phyloP scores from a whole-genome alignment of 2,797 vertebrate species.

The Taenioides sp. region DNA sequence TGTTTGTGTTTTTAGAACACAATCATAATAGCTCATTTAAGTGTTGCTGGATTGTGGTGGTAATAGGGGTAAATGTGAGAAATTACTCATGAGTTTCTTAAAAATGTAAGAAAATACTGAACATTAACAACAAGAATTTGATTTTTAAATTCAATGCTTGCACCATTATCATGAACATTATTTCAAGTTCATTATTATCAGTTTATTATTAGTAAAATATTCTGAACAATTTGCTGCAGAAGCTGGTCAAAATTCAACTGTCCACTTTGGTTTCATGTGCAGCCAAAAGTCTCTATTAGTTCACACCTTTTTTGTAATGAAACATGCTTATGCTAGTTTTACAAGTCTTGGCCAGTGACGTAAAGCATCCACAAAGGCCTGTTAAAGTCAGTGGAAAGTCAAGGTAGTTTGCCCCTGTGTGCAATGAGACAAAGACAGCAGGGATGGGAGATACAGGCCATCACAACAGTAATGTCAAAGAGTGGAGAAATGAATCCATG shows the following conservation, averaged over 20 bases:
- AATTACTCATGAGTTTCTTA: too few species aligned
- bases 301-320: constrained; percentile 69
- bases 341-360: constrained; percentile 61
- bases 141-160: not conserved
- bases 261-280: constrained; percentile 43
- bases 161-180: not conserved
- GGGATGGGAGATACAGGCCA: constrained; percentile 65
- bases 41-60: too few species aligned
- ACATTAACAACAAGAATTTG: not conserved
- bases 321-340: constrained; percentile 73
- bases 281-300: constrained; percentile 59
- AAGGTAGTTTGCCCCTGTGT: constrained; percentile 59
- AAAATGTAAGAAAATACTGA: not conserved
- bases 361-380: constrained; percentile 64
- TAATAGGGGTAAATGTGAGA: too few species aligned
- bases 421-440: constrained; percentile 68
- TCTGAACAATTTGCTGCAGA: constrained; percentile 37
- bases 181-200: not conserved
- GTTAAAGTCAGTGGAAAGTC: constrained; percentile 75
- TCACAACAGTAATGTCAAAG: constrained; percentile 61
- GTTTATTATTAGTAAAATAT: too few species aligned
- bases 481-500: constrained; percentile 74
- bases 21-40: too few species aligned
- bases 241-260: constrained; percentile 48
- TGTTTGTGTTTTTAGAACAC: too few species aligned